Percentiles rank a stretch among this genome's conserved stretches.
Evolutionary conservation across 2,797 vertebrate genomes (phyloP).

Genomic region (Etheostoma nigrum): DNA sequence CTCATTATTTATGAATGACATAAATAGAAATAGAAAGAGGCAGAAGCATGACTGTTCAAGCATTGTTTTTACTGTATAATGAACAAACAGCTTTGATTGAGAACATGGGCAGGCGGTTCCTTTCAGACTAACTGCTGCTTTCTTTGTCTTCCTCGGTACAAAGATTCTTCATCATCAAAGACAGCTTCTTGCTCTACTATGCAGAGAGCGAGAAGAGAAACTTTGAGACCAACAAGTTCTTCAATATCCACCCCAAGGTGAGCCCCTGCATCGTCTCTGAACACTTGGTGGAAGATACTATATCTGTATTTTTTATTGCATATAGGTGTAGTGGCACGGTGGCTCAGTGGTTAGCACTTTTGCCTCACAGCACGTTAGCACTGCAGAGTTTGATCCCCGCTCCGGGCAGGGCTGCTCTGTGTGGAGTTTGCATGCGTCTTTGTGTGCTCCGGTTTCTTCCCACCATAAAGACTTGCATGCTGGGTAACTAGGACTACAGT

Average conservation of each 20-base stretch:
- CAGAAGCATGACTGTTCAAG: neutral
- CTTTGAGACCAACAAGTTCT: slow-evolving; percentile 94
- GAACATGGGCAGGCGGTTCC: slow-evolving; percentile 21
- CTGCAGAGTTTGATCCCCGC: too few relatives aligned
- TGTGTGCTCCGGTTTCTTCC: too few relatives aligned
- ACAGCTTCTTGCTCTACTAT: slow-evolving; percentile 98
- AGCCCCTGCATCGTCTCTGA: slow-evolving; percentile 41
- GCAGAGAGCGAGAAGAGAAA: slow-evolving; percentile 94
- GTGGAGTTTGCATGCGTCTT: too few relatives aligned
- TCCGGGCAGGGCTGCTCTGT: too few relatives aligned
- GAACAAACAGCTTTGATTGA: neutral
- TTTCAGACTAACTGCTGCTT: slow-evolving; percentile 57
- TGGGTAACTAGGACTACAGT: too few relatives aligned
- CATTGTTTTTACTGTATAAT: too few relatives aligned
- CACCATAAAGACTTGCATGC: too few relatives aligned
- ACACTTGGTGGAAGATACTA: neutral
- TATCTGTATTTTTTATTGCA: neutral
- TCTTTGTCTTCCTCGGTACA: slow-evolving; percentile 54
- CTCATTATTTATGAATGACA: neutral
- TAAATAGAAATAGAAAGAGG: rapidly evolving
- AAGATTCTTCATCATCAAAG: slow-evolving; percentile 98
- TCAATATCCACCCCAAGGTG: slow-evolving; percentile 99
- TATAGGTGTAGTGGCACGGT: too few relatives aligned
- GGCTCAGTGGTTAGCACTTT: too few relatives aligned
- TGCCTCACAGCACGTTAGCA: too few relatives aligned